Percentiles rank a stretch among this genome's conserved stretches.
Evolutionary conservation across 2,888 invertebrate species (phyloP).

Genomic region (Melitaea athalia): DNA sequence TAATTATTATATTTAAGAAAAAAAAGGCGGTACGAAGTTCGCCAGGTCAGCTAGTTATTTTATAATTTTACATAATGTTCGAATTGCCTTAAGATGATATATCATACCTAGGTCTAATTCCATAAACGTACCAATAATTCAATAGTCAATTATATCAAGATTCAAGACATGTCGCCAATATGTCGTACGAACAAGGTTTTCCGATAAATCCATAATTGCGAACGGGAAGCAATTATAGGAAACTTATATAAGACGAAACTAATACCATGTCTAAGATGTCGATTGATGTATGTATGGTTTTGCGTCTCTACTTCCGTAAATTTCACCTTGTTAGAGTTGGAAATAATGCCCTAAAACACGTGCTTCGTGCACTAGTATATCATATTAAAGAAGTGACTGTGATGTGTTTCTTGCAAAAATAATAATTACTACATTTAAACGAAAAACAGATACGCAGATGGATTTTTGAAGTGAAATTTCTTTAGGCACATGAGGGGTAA

Average conservation of each 20-base stretch:
- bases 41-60: no score
- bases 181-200: conserved; percentile 44
- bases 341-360: no score
- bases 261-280: conserved; percentile 22
- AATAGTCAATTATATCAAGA: conserved; percentile 16
- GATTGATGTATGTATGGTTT: conserved; percentile 14
- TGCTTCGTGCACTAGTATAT: not conserved
- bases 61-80: not conserved
- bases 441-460: no score
- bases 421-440: not conserved
- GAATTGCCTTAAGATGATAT: conserved; percentile 1
- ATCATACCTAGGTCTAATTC: not conserved
- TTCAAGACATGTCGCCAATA: conserved; percentile 26
- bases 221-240: conserved; percentile 52
- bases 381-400: not conserved
- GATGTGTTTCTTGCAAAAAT: not conserved
- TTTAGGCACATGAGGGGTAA: no score
- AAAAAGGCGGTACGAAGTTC: no score
- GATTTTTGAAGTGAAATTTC: no score
- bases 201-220: conserved; percentile 63
- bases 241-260: conserved; percentile 39
- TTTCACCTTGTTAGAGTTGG: conserved; percentile 35
- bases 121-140: not conserved
- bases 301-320: conserved; percentile 33
- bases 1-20: no score